Base-by-base conservation (phyloP, 2,797 vertebrate genomes). In the Botia almorhae region DNA sequence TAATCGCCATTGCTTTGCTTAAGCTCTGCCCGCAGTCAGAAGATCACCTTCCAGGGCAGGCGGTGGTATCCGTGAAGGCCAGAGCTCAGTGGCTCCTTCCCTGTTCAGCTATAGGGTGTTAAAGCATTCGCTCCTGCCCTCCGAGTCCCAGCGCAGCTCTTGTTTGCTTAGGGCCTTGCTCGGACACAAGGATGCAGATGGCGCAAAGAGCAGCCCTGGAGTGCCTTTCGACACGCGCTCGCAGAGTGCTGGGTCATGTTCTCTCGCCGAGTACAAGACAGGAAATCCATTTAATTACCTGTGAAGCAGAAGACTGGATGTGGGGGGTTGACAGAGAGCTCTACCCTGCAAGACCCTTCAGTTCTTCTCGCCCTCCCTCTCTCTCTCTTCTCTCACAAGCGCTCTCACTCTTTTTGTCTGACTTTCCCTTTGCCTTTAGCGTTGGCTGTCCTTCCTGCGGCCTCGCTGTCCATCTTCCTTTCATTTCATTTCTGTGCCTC, bases 251-350 rank as follows among this genome's bases (percentile, higher is more conserved):
- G 95, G 96, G 94, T 95, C 96, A 94, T 98, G 96, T 97, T 98
- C 96, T 95, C 87, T 95, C 69, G 73, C 93, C 92, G 94, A 95
- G 94, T 97, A 98, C 97, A 98, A 96, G 97, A 98, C 97, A 98
- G 96, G 96, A 99, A 98, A 98, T 99, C 97, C 96, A 98, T 98
- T 97, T 98, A 99, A 98, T 99, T 98, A 98, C 96, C 96, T 97
- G 95, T 96, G 97, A 97, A 96, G 96, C 96, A 95, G 94, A 95
- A 97, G 96, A 97, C 91, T 90, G 95, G 91, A 88, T 94, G 93
- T 91, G 92, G 94, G 90, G 94, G 93, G 90, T 94, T 96, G 95
- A 97, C 95, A 95, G 95, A 93, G 86, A 84, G 83, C 72, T 39
- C 78, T 79, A 58, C 76, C 88, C 86, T 78, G 61, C 74, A 73